phyloP scores from a whole-genome alignment of 1,140 invertebrate genomes.

The Papilio xuthus region DNA sequence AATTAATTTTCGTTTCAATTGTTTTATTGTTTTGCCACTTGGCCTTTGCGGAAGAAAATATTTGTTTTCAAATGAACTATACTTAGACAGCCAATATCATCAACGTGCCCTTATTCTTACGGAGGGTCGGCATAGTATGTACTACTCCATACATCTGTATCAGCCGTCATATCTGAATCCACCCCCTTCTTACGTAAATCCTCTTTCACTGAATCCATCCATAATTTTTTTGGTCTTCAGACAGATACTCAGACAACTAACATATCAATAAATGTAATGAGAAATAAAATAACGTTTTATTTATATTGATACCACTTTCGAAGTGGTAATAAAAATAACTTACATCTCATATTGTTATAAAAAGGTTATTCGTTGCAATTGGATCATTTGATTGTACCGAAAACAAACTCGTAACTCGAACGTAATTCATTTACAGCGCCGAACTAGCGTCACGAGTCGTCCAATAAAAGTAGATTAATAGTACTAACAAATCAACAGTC shows the following conservation, averaged over 20 bases:
- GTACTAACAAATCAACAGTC: constrained; percentile 4
- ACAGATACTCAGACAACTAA: not conserved
- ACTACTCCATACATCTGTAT: too few relatives aligned
- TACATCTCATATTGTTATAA: constrained; percentile 2
- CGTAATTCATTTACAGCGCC: constrained; percentile 12
- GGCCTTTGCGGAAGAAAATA: not conserved
- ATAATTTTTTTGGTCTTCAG: too few relatives aligned
- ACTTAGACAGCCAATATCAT: too few relatives aligned
- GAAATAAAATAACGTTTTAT: not conserved
- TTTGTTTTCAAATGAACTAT: not conserved
- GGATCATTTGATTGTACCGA: constrained; percentile 8
- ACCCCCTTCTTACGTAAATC: too few relatives aligned
- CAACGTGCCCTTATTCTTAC: too few relatives aligned
- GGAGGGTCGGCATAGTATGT: too few relatives aligned
- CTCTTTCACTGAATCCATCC: too few relatives aligned
- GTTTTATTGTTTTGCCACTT: not conserved
- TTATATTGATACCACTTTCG: not conserved
- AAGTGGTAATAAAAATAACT: constrained; percentile 16
- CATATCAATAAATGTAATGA: not conserved
- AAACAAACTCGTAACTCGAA: constrained; percentile 22
- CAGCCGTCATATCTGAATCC: too few relatives aligned
- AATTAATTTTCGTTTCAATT: not conserved
- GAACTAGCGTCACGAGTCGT: constrained; percentile 4
- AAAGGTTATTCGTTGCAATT: not conserved
- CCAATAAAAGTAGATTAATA: constrained; percentile 22